Base-by-base conservation (phyloP, 2,113 vertebrate species). In the Smithornis capensis region DNA sequence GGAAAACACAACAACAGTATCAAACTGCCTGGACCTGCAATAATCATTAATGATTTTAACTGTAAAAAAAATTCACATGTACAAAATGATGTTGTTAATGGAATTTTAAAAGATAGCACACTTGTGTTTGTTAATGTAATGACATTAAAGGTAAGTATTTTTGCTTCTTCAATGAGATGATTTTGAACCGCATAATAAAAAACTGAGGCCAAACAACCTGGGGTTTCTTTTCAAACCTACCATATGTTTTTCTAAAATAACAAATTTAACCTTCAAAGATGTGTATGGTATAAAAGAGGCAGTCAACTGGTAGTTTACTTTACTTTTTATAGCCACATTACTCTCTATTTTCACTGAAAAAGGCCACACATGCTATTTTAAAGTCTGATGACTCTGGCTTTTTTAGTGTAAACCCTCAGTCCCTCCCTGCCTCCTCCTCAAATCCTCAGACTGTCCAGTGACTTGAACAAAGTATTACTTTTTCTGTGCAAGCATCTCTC, bases 351-450 rank as follows among this genome's bases (percentile, higher is more conserved):
- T 95, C 83, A 84, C 93, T 85, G 65, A 97, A 93, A 79, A 96
- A 96, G 96, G 83, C 92, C 92, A 95, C 95, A 74, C 79, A 91
- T 86, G 95, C 97, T 98, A 97, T 98, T 98, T 97, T 90, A 96
- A 97, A 98, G 96, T 49, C 84, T 96, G 95, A 98, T 98, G 98
- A 97, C 96, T 98, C 96, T 70, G 89, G 95, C 84, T 83, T 83
- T 98, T 98, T 97, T 52, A 86, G 95, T 77, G 74, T 57, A 92
- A 95, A 94, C 80, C 82, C 78, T 89, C 78, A 92, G 86, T 91
- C 96, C 93, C 97, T 98, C 97, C 97, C 96, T 94, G 55, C 56
- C 75, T 90, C 63, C 92, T 95, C 89, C 92, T 71, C 95, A 83
- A 82, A 97, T 96, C 93, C 97, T 97, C 95, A 95, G 85, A 59